These are phyloP conservation scores for Xyrichtys novacula DNA, from an alignment of 2,797 vertebrate species.

Conservation along the genomic window DNA sequence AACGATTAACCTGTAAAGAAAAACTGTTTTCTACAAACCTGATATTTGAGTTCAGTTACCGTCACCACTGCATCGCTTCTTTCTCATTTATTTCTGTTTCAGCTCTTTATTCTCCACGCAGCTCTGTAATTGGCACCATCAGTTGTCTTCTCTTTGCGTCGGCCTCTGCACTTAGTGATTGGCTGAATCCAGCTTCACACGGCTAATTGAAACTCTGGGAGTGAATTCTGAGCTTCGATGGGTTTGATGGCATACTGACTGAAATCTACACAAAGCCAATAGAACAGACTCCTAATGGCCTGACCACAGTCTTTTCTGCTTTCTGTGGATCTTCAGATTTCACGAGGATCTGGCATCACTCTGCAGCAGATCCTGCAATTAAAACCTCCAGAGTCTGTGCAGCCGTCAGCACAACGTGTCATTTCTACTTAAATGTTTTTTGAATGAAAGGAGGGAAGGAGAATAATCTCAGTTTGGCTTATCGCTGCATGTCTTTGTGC, in stretches of 20 bases:
- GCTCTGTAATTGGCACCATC: not conserved
- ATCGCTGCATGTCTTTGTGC: conserved; percentile 14
- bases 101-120: not conserved
- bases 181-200: not conserved
- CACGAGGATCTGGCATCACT: conserved; percentile 31
- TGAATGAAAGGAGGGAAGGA: conserved; percentile 32
- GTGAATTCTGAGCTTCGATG: conserved; percentile 34
- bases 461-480: conserved; percentile 25
- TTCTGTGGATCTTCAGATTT: conserved; percentile 39
- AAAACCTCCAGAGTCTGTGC: conserved; percentile 39
- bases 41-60: too few relatives aligned
- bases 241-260: conserved; percentile 43
- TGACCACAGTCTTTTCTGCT: conserved; percentile 15
- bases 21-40: too few relatives aligned
- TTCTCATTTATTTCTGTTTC: not conserved
- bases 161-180: not conserved
- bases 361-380: conserved; percentile 49
- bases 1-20: too few relatives aligned
- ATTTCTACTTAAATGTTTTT: conserved; percentile 36
- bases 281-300: conserved; percentile 26
- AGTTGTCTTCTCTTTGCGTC: not conserved
- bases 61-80: not conserved
- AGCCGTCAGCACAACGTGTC: conserved; percentile 53
- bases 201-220: conserved; percentile 18
- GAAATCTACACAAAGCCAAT: conserved; percentile 37